Percentiles rank a stretch among this genome's conserved stretches.
Conservation (phyloP, 2,797 vertebrate species). For the Xenops minutus region DNA sequence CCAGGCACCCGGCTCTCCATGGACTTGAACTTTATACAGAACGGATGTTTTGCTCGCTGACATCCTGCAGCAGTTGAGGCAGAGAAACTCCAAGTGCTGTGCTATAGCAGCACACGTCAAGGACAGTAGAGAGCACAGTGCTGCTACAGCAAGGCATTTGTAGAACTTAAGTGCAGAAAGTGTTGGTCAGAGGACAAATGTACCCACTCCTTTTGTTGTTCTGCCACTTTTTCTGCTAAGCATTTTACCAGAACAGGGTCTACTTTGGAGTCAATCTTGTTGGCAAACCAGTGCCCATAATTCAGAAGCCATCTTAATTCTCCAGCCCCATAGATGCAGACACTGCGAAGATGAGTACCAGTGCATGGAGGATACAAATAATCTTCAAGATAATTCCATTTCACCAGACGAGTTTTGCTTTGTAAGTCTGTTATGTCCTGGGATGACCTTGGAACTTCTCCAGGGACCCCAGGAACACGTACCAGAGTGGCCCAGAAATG, state of each 20-base stretch:
- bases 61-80: background rate
- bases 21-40: background rate
- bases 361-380: constrained; percentile 88
- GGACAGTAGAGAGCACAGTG: background rate
- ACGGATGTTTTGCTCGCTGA: background rate
- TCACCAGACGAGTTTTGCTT: constrained; percentile 92
- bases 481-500: constrained; percentile 92
- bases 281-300: constrained; percentile 91
- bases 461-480: constrained; percentile 85
- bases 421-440: constrained; percentile 88
- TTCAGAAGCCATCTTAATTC: constrained; percentile 90
- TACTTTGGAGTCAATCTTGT: constrained; percentile 92
- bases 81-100: background rate
- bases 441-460: constrained; percentile 77
- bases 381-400: constrained; percentile 90
- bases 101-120: background rate
- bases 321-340: constrained; percentile 89
- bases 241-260: constrained; percentile 89
- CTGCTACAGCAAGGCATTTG: background rate
- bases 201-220: constrained; percentile 77
- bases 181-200: constrained; percentile 64
- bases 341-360: constrained; percentile 86
- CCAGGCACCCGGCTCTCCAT: background rate
- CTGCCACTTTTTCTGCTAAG: constrained; percentile 86
- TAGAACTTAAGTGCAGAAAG: constrained; percentile 35